Base-by-base conservation (phyloP, 2,888 invertebrate genomes). In the Latrodectus elegans region DNA sequence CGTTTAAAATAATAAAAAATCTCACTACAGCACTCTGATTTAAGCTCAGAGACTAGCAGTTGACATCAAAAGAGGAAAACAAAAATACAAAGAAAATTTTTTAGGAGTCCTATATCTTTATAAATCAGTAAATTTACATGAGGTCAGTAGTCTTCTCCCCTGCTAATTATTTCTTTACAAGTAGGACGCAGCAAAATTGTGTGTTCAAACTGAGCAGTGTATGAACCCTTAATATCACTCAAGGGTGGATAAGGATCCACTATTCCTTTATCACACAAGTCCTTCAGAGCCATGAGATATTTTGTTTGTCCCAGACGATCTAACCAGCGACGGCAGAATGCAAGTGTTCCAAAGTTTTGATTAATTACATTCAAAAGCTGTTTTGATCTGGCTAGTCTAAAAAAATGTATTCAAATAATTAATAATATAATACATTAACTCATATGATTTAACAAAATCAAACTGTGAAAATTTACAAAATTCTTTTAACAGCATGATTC, bases 161-260 rank as follows among this genome's bases (percentile, higher is more conserved):
- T 95, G 51, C 98, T 98, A 74, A 99, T 95, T 49, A 99, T 95
- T 93, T 99, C 99, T 93, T 99, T 99, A 94, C 99, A 99, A 0
- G 98, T 99, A 68, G 99, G 99, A 91, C 99, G 94, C 90, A 99
- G 94, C 90, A 99, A 95, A 91, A 99, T 96, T 8, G 99, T 99
- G 93, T 99, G 99, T 92, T 99, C 99, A 92, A 97, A 99, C 93
- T 99, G 99, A 71, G 99, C 99, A 0, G 99, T 99, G 93, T 99
- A 99, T 92, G 97, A 97, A 84, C 99, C 99, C 92, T 97, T 97
- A 90, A 96, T 94, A 93, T 99, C 99, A 92, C 99, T 99, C 80
- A 99, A 94, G 11, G 99, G 99, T 26, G 99, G 99, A 93, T 99
- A 99, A 0, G 99, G 96, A 92, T 98, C 97, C n/a, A 99, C 97